Evolutionary conservation across 1,140 invertebrate species (phyloP).

Genomic region (Papilio glaucus): DNA sequence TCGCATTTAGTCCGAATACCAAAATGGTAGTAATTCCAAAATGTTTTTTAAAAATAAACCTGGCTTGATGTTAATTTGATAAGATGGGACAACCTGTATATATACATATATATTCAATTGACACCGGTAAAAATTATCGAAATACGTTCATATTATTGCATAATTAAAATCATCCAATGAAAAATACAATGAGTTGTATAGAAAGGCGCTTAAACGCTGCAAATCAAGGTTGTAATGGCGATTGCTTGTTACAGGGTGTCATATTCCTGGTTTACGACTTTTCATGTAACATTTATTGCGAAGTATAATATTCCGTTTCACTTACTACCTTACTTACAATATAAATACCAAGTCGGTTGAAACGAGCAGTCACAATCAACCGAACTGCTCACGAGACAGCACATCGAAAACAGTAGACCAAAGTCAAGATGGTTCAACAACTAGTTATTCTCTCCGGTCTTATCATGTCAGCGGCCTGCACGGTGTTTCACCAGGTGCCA

Average conservation of each 20-base stretch:
- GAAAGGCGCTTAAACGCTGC: background rate
- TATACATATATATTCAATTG: too few relatives aligned
- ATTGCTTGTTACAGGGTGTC: background rate
- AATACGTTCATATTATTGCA: too few relatives aligned
- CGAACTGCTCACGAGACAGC: background rate
- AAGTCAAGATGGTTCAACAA: constrained; percentile 5
- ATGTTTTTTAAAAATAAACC: too few relatives aligned
- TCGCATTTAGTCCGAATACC: too few relatives aligned
- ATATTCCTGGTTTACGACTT: background rate
- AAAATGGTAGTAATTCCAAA: too few relatives aligned
- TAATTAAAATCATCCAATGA: too few relatives aligned
- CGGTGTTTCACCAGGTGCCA: background rate
- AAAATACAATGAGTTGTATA: background rate
- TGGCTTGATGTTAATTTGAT: too few relatives aligned
- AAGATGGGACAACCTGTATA: too few relatives aligned
- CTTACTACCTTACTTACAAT: background rate
- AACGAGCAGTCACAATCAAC: background rate
- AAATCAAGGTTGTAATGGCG: background rate
- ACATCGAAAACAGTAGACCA: background rate
- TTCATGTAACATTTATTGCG: background rate
- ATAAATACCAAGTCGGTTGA: constrained; percentile 6
- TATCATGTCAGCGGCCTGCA: constrained; percentile 6
- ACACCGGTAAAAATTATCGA: too few relatives aligned
- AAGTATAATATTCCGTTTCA: background rate
- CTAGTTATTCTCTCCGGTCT: background rate